Base-by-base conservation (phyloP, 2,888 invertebrate genomes). In the Lasioglossum lativentre region DNA sequence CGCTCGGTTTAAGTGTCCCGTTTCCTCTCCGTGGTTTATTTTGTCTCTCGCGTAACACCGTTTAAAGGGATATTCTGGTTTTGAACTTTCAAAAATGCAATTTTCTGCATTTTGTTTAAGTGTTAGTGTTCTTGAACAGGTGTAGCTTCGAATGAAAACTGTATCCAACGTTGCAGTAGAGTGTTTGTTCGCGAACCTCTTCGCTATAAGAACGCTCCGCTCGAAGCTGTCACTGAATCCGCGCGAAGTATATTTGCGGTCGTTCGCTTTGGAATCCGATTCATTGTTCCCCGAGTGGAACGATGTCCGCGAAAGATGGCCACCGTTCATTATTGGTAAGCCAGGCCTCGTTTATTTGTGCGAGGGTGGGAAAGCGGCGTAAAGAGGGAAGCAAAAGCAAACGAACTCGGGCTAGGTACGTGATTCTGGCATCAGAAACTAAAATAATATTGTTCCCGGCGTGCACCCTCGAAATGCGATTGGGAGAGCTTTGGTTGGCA, bases 381-480 rank as follows among this genome's bases (percentile, higher is more conserved):
- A 77, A 80, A 85, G 85, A 63, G 30, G 30, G 30, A 30, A 89
- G 80, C 78, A 86, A 87, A 91, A 90, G 89, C 86, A 91, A 92
- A 90, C 86, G 76, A 42, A 68, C 80, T 75, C 47, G 40, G 72
- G 47, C 6, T 68, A 52, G 86, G 85, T 79, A 85, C 87, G 90
- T 89, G 88, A 89, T 91, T 90, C 90, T 76, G 80, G 85, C 90
- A 91, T 91, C 85, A 83, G 88, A 81, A 90, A 88, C 89, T 91
- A 87, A 89, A 93, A 93, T 92, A 93, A 93, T 92, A 93, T 93
- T 93, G 90, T 91, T 90, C 75, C 82, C 83, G 81, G 86, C 90
- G 70, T 73, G 79, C 83, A 87, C 88, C 90, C 89, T 87, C 87
- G 90, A 90, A 85, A 90, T 80, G 77, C 81, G 86, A 88, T 88